Conservation (phyloP, 2,888 invertebrate genomes). For the Germaria angustata region DNA sequence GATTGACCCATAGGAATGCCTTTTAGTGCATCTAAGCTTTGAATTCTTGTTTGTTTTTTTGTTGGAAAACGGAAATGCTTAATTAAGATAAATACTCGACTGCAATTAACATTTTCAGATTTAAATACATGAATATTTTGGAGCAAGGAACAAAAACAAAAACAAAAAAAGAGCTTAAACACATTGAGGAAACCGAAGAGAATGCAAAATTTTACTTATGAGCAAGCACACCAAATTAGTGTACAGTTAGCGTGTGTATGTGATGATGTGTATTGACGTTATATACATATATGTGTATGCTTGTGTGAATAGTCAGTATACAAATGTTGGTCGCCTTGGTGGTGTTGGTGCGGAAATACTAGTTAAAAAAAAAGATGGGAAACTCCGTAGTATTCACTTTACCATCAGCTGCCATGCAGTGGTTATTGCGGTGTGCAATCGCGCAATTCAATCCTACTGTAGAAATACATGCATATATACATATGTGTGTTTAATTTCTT, state of each 20-base stretch:
- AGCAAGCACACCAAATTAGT: slow-evolving; percentile 29
- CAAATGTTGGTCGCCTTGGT: slow-evolving; percentile 51
- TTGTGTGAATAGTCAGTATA: not conserved
- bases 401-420: slow-evolving; percentile 63
- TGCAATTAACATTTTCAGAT: slow-evolving; percentile 73
- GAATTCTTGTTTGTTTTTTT: slow-evolving; percentile 33
- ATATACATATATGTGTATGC: not conserved
- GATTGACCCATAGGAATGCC: slow-evolving; percentile 14
- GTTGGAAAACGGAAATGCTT: slow-evolving; percentile 70
- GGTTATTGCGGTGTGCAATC: slow-evolving; percentile 61
- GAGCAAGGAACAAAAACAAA: slow-evolving; percentile 9
- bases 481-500: not conserved
- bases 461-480: not conserved
- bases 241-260: not conserved
- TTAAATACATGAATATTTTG: slow-evolving; percentile 67
- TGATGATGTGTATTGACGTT: not conserved
- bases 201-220: slow-evolving; percentile 47
- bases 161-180: slow-evolving; percentile 24
- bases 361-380: slow-evolving; percentile 17
- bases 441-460: slow-evolving; percentile 31
- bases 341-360: slow-evolving; percentile 54
- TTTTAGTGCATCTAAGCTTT: slow-evolving; percentile 21
- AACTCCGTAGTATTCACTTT: slow-evolving; percentile 54
- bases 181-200: slow-evolving; percentile 27
- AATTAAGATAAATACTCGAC: slow-evolving; percentile 75